Evolutionary conservation across 2,113 vertebrate species (phyloP), one percentile per base, ranked within the genome.

Genomic region (Cynocephalus volans): DNA sequence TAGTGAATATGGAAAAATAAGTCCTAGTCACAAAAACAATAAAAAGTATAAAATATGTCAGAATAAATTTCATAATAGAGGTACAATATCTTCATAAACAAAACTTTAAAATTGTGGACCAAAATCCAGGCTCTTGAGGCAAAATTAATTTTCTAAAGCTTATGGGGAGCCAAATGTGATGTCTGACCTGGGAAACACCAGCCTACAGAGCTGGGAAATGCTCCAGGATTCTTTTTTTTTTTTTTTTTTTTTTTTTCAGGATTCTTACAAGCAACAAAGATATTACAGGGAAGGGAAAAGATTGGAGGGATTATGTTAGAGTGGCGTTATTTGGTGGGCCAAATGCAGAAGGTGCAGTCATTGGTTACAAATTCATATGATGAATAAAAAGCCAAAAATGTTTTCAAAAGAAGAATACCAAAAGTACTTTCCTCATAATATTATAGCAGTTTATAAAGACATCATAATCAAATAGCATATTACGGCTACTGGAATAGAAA

Each of bases 21-120:
- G 52, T 75, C 28, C 50, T 82, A 85, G 18, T 90, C 33, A 69
- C 21, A 48, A 92, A 88, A 88, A 8, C 64, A 93, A 54, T 82
- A 41, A 54, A 85, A 93, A 65, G 3, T 77, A 92, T 75, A 48
- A 93, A 93, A 52, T 56, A 64, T 58, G 2, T 58, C 88, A 89
- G 28, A 88, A 72, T 82, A 90, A 64, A 77, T 83, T 88, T 95
- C 65, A 85, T 64, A 54, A 60, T 36, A 88, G 56, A 97, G 11
- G 7, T 48, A 76, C 0, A 72, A 23, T 41, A 14, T 85, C 72
- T 82, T 85, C 31, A 87, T 83, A 83, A 76, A 88, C 7, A 80
- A 79, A 83, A 76, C 10, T 83, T 75, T 69, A 80, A 90, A 80
- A 75, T 62, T 7, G 52, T 69, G 19, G 41, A 41, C 41, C 41